Evolutionary conservation across 1,140 invertebrate species (phyloP), one percentile per base, ranked within the genome.

Genomic region (Drosophila miranda): DNA sequence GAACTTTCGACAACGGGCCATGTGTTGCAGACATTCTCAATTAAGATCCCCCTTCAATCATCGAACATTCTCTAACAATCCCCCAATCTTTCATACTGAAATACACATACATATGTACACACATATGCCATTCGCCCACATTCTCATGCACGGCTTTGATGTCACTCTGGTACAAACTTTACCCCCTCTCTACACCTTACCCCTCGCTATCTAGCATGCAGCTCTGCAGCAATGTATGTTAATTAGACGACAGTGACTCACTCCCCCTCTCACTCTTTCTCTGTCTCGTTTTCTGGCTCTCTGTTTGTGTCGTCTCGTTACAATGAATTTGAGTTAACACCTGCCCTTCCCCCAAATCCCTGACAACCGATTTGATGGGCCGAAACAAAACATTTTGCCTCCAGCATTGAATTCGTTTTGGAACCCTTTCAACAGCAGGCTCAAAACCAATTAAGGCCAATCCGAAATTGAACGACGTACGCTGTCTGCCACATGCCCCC

Each of bases 191-290:
- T 34, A 3, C 30, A 13, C 34, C 9, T 8, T 3, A 11, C 34
- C 3, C 14, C 6, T 16, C 6, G 0, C 16, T 23, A 23, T 7
- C 9, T 14, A 8, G 21, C 30, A 8, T 34, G 21, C 11, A 49
- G 9, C n/a, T 64, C 8, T 46, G 0, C 16, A 42, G 49, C 34
- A 67, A 28, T 49, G 50, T 56, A 56, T 43, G 52, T 78, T 82
- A 83, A 82, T 82, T 82, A 82, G 74, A 70, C 67, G 26, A 66
- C 61, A 42, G 70, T 63, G 78, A 82, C 67, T 78, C 70, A 46
- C 3, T 21, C n/a, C 3, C 43, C 2, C 23, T 9, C 21, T 11
- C 13, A 14, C n/a, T 1, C 42, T 54, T 3, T 9, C 6, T 38
- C 3, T 56, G 14, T 38, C 9, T 34, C 13, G 14, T 9, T 28